phyloP scores from a whole-genome alignment of 2,888 invertebrate species.

The Corbicula japonica region DNA sequence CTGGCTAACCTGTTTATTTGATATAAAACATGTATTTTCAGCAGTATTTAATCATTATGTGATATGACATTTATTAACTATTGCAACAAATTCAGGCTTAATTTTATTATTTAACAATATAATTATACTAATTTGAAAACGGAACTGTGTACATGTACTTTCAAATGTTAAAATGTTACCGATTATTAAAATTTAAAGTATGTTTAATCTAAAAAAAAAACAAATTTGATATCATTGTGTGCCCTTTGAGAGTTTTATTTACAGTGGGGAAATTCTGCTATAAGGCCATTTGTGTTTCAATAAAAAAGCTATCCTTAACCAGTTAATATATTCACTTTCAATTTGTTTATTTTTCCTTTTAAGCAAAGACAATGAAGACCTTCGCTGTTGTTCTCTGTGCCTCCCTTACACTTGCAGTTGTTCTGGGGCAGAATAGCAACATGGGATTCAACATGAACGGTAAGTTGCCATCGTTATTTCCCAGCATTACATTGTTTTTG shows the following conservation, averaged over 20 bases:
- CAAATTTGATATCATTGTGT: not conserved
- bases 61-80: too few species aligned
- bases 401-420: slow-evolving; percentile 1
- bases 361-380: not conserved
- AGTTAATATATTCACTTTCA: not conserved
- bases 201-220: not conserved
- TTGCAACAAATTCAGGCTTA: too few species aligned
- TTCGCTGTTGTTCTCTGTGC: not conserved
- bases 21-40: too few species aligned
- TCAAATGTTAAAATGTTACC: not conserved
- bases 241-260: not conserved
- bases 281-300: not conserved
- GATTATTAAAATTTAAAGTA: not conserved
- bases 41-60: too few species aligned
- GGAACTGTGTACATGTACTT: too few species aligned
- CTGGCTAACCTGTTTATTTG: too few species aligned
- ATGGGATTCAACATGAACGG: not conserved
- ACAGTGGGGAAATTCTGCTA: not conserved
- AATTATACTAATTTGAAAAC: too few species aligned
- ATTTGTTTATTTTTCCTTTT: not conserved
- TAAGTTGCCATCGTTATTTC: not conserved
- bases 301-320: not conserved
- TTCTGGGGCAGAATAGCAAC: not conserved
- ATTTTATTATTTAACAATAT: too few species aligned
- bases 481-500: not conserved